Conservation (phyloP, 2,888 invertebrate species). For the Agonopterix subpropinquella region DNA sequence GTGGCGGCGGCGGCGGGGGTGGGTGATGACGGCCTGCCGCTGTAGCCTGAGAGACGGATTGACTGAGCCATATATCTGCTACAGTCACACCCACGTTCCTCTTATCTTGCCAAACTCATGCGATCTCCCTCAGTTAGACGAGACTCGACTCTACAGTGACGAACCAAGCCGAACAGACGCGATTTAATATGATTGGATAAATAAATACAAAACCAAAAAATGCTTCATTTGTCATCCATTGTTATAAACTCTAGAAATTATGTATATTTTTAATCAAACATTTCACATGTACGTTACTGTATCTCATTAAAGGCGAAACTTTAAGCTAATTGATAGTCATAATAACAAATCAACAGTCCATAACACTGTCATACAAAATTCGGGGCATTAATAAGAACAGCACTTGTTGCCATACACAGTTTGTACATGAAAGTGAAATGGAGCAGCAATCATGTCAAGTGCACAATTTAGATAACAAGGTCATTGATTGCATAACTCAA, state of each 20-base stretch:
- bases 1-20: conserved; percentile 20
- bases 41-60: conserved; percentile 33
- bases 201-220: not conserved
- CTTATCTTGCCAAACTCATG: conserved; percentile 37
- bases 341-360: not conserved
- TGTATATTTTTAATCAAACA: not conserved
- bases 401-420: conserved; percentile 35
- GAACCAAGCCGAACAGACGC: conserved; percentile 47
- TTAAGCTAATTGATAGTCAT: not conserved
- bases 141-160: conserved; percentile 37
- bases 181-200: conserved; percentile 45
- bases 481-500: conserved; percentile 60
- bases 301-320: not conserved
- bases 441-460: conserved; percentile 73
- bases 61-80: conserved; percentile 51
- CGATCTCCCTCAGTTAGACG: conserved; percentile 60
- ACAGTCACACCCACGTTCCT: conserved; percentile 55
- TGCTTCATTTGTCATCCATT: not conserved
- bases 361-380: not conserved
- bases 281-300: not conserved
- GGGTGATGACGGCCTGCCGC: conserved; percentile 23
- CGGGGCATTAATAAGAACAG: not conserved
- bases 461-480: conserved; percentile 74
- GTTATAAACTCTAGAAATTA: not conserved
- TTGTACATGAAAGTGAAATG: conserved; percentile 72